phyloP scores from a whole-genome alignment of 2,888 invertebrate species.

The Onthophagus sagittarius region DNA sequence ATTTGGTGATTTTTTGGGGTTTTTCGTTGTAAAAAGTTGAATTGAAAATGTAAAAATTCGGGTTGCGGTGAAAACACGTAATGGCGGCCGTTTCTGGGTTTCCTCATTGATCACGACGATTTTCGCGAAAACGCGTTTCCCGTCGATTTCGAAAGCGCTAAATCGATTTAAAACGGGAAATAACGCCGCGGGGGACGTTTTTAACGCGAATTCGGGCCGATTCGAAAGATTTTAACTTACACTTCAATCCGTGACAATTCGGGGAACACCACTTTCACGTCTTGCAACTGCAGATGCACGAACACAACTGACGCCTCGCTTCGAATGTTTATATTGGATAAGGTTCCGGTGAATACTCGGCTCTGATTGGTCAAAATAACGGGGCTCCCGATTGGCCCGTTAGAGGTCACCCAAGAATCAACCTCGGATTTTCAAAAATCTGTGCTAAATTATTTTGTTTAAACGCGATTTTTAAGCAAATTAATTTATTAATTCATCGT shows the following conservation, averaged over 20 bases:
- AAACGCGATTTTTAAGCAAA: neutral
- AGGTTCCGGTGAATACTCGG: slow-evolving; percentile 13
- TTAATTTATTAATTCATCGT: neutral
- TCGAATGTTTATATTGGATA: slow-evolving; percentile 28
- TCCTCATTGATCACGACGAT: slow-evolving; percentile 17
- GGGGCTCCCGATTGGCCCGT: slow-evolving; percentile 27
- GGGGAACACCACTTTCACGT: neutral
- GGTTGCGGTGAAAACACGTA: slow-evolving; percentile 28
- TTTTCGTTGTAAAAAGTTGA: neutral
- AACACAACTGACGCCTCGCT: slow-evolving; percentile 28
- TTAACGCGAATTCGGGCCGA: neutral
- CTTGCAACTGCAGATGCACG: neutral
- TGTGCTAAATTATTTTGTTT: slow-evolving; percentile 12
- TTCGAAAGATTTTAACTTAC: slow-evolving; percentile 18
- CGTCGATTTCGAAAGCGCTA: neutral
- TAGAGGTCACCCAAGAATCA: slow-evolving; percentile 1
- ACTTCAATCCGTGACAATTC: slow-evolving; percentile 13
- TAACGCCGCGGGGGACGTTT: neutral
- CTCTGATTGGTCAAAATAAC: slow-evolving; percentile 35
- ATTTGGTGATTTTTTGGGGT: too few species aligned
- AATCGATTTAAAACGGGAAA: neutral
- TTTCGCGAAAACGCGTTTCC: neutral
- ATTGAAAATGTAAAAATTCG: slow-evolving; percentile 6
- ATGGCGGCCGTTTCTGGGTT: slow-evolving; percentile 26
- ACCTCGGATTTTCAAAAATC: slow-evolving; percentile 18